These are phyloP conservation scores for Gortyna flavago DNA, from an alignment of 2,888 invertebrate genomes.

Conservation along the genomic window DNA sequence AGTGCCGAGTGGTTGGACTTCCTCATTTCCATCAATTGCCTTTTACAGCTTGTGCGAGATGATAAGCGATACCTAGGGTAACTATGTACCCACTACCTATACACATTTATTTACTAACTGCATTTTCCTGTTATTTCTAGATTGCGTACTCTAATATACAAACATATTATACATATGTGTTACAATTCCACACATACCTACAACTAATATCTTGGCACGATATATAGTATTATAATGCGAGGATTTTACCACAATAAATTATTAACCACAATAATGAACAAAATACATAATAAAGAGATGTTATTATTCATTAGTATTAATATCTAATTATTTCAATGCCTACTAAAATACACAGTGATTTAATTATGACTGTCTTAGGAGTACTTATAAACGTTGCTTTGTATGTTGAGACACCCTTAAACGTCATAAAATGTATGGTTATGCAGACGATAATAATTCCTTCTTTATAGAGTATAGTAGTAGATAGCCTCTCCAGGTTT, in stretches of 20 bases:
- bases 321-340: neutral
- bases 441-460: neutral
- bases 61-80: neutral
- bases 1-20: conserved; percentile 17
- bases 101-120: neutral
- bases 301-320: neutral
- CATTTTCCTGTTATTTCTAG: conserved; percentile 36
- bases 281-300: neutral
- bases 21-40: conserved; percentile 46
- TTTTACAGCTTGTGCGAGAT: conserved; percentile 6
- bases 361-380: neutral
- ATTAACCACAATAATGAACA: neutral
- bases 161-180: neutral
- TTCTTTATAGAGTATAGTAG: neutral
- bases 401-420: neutral
- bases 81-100: neutral
- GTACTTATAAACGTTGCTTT: neutral
- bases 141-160: conserved; percentile 11
- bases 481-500: no score
- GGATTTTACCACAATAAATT: neutral
- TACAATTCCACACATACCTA: neutral
- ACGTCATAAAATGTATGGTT: neutral
- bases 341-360: neutral
- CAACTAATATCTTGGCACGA: neutral
- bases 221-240: neutral